phyloP scores from a whole-genome alignment of 2,888 invertebrate genomes.

The Aphidius colemani region DNA sequence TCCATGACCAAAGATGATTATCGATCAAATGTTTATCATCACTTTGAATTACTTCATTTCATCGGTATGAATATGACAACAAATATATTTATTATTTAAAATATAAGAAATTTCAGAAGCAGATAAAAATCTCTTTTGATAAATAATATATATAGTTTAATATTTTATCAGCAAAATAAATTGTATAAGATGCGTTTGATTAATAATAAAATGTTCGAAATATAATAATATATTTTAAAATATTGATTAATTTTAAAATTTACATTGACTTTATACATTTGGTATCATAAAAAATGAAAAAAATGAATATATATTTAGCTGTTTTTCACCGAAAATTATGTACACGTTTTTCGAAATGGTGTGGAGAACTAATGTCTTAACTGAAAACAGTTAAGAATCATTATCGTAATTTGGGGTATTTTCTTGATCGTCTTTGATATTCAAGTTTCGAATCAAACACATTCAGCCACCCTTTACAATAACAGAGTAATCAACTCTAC shows the following conservation, averaged over 20 bases:
- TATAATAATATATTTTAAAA: constrained; percentile 54
- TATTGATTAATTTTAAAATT: constrained; percentile 50
- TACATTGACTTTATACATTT: not conserved
- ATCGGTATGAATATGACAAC: constrained; percentile 18
- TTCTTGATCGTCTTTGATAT: constrained; percentile 45
- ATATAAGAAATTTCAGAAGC: not conserved
- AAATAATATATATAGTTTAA: no score
- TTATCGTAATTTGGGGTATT: constrained; percentile 59
- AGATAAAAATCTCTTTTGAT: no score
- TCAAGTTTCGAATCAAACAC: not conserved
- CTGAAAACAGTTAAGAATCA: constrained; percentile 56
- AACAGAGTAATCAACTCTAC: constrained; percentile 54
- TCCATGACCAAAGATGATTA: constrained; percentile 5
- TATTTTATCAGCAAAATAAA: no score
- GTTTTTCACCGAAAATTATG: constrained; percentile 55
- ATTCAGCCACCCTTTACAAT: constrained; percentile 14
- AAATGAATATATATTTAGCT: constrained; percentile 39
- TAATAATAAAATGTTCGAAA: constrained; percentile 34
- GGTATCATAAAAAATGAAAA: no score
- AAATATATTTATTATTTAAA: constrained; percentile 1
- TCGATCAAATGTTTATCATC: constrained; percentile 21
- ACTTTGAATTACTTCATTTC: constrained; percentile 29
- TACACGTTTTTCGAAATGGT: constrained; percentile 33
- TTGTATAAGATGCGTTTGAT: constrained; percentile 26
- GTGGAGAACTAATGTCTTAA: constrained; percentile 57